These are phyloP conservation scores for Callipepla squamata DNA, from an alignment of 2,113 vertebrate genomes.

Conservation along the genomic window DNA sequence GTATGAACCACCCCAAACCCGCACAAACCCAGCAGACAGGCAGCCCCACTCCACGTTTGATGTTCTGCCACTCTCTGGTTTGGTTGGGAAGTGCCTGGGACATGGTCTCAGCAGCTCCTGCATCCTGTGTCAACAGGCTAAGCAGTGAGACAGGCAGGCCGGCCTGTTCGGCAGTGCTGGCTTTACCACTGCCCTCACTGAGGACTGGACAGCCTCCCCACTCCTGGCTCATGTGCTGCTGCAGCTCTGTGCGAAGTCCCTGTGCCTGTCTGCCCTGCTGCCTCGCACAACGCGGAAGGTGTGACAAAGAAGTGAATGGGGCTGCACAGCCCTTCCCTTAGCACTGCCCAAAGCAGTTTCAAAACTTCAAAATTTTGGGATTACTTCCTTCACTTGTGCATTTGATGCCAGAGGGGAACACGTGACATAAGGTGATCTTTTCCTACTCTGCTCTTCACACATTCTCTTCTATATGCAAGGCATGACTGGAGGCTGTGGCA, in stretches of 20 bases:
- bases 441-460: slow-evolving; percentile 1
- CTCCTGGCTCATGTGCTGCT: too few species aligned
- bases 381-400: slow-evolving; percentile 29
- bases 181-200: neutral
- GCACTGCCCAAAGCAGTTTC: neutral
- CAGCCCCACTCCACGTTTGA: rapidly evolving
- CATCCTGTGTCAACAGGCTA: neutral
- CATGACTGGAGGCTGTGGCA: slow-evolving; percentile 21
- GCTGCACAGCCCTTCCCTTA: neutral
- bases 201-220: neutral
- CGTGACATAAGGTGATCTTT: neutral
- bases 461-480: neutral
- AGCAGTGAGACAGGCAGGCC: neutral
- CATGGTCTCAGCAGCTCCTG: neutral
- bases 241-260: neutral
- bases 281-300: neutral
- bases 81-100: rapidly evolving
- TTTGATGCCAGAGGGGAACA: slow-evolving; percentile 17
- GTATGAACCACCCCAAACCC: neutral
- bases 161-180: neutral
- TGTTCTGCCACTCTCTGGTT: neutral
- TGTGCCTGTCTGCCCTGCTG: neutral
- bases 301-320: neutral
- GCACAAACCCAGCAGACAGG: neutral
- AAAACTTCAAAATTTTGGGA: slow-evolving; percentile 12